Conservation (phyloP, 2,113 vertebrate genomes). For the Alectura lathami region DNA sequence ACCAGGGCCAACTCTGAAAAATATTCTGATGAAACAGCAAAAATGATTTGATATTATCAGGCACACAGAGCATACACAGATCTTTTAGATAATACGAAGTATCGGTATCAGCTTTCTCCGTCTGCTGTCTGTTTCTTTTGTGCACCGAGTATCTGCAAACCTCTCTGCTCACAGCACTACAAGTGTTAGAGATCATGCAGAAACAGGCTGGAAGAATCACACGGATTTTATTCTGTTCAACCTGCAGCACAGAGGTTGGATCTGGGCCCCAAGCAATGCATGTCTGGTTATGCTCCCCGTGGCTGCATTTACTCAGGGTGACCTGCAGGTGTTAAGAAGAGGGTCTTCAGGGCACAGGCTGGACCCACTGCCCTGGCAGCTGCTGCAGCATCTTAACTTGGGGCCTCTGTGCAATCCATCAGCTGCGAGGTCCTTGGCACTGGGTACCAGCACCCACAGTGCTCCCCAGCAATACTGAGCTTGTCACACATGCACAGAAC, state of each 20-base stretch:
- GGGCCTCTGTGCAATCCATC: neutral
- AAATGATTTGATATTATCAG: neutral
- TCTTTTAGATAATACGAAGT: neutral
- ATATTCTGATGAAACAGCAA: neutral
- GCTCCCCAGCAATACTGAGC: neutral
- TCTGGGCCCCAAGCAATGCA: neutral
- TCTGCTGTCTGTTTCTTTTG: neutral
- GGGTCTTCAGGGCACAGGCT: neutral
- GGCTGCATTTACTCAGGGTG: neutral
- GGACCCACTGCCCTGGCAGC: neutral
- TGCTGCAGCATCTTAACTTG: neutral
- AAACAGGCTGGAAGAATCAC: neutral
- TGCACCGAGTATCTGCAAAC: neutral
- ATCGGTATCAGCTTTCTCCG: neutral
- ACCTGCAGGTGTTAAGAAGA: neutral
- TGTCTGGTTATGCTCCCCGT: neutral
- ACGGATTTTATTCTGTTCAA: neutral
- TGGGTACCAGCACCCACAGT: accelerated
- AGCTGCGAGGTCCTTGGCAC: neutral
- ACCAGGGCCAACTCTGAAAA: neutral
- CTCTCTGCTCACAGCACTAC: neutral
- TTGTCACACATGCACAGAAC: neutral
- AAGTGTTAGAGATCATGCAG: neutral
- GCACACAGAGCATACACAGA: neutral
- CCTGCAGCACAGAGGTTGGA: neutral